Evolutionary conservation across 2,113 vertebrate species (phyloP), one percentile per base, ranked within the genome.

Genomic region (Salvator merianae): DNA sequence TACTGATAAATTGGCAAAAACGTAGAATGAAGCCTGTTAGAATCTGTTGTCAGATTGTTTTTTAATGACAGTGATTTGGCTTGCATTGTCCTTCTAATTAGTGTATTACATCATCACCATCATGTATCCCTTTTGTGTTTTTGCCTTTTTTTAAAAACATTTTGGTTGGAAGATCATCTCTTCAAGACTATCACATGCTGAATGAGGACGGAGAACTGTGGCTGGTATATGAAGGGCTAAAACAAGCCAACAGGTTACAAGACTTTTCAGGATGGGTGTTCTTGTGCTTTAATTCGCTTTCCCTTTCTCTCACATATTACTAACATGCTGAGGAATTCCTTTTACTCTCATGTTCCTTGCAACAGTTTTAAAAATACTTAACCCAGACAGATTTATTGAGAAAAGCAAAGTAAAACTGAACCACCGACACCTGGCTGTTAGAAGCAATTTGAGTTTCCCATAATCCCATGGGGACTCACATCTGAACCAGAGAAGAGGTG

Each of bases 141-240:
- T 89, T 95, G 69, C 77, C 26, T 34, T 85, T 59, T 36, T 24
- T 12, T 95, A 95, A 95, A 94, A 94, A 91, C 94, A 88, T 88
- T 84, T 95, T 95, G 92, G 91, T 91, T 96, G 95, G 97, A 97
- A 99, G 99, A 97, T 96, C 96, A 86, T 95, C 97, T 88, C 94
- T 97, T 94, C 96, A 97, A 96, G 98, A 99, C 95, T 97, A 91
- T 95, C 97, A 97, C 96, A 92, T 97, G 95, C 95, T 99, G 97
- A 99, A 99, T 97, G 98, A 99, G 97, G 98, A 99, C 79, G 98
- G 98, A 96, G 98, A 99, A 94, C 97, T 99, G 95, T 99, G 98
- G 98, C 97, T 99, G 97, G 98, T 97, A 96, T 99, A 99, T 98
- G 97, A 99, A 97, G 98, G 98, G 97, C 98, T 99, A 97, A 99